Evolutionary conservation across 1,140 invertebrate genomes (phyloP).

Genomic region (Globodera ellingtonae): DNA sequence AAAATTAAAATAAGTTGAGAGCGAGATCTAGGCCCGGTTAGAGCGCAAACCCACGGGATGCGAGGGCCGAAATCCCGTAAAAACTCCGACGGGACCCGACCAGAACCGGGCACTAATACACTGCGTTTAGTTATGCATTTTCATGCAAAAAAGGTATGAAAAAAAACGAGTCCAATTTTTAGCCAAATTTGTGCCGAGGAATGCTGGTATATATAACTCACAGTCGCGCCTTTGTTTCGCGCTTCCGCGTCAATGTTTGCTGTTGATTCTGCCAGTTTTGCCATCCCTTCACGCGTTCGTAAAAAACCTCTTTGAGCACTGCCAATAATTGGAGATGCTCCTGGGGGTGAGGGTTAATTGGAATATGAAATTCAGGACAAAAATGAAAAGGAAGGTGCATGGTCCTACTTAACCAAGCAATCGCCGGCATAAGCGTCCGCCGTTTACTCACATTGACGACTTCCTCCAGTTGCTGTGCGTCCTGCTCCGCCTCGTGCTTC

Average conservation of each 20-base stretch:
- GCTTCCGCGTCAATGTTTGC: conserved; percentile 87
- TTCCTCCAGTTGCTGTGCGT: conserved; percentile 88
- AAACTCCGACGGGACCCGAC: no score
- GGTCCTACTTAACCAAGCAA: neutral
- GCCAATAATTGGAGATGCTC: conserved; percentile 83
- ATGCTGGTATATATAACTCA: neutral
- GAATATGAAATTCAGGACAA: conserved; percentile 21
- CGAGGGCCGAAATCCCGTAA: no score
- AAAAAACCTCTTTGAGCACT: conserved; percentile 82
- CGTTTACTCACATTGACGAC: conserved; percentile 3
- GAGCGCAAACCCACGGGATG: no score
- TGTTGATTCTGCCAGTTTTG: conserved; percentile 97
- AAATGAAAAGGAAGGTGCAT: neutral
- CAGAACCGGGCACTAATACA: no score
- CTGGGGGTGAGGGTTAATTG: conserved; percentile 30
- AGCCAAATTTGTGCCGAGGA: no score
- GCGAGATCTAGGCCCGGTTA: no score
- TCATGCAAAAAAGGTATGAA: no score
- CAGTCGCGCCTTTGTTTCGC: conserved; percentile 87
- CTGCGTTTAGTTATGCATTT: no score
- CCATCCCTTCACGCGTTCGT: conserved; percentile 94
- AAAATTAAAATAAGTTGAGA: no score
- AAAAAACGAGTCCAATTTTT: no score
- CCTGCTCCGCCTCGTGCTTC: conserved; percentile 87
- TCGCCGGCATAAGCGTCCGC: neutral